Base-by-base conservation (phyloP, 2,888 invertebrate species). In the Stictocephala bisonia region DNA sequence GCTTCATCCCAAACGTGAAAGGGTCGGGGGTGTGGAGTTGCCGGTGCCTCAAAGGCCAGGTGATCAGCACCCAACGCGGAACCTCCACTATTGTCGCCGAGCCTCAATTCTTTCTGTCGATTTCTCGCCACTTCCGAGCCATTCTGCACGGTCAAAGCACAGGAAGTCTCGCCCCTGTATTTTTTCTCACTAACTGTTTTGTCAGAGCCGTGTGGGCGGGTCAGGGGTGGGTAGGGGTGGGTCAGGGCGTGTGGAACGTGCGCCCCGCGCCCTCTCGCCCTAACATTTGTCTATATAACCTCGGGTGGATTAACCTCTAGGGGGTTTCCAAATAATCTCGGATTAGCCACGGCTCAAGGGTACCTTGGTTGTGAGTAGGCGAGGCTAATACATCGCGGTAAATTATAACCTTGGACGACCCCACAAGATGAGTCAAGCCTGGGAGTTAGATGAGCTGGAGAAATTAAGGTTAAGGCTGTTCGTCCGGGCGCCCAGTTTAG, bases 91-190 rank as follows among this genome's bases (percentile, higher is more conserved):
- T 69, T 69, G 40, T 69, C 69, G 35, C 13, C 24, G 24, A 53
- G 40, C 31, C 1, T 31, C 51, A 40, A 53, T 68, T 51, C 68
- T 68, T 51, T 51, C 68, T n/a, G 29, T 51, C 48, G 58, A 71
- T 71, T 71, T 71, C 31, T 40, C 70, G 58, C 70, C 70, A 71
- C 70, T 71, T 71, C 70, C 70, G 56, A 48, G 50, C 27, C 50
- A 22, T 26, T 20, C 18, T 29, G 51, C 4, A 7, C n/a, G 41
- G 6, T 71, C 26, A 71, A 71, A 44, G 58, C 29, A 35, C 70
- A 58, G 70, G 70, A 71, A 71, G 48, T 48, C 58, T 71, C 70
- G 26, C 70, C 58, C 41, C 26, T 26, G 26, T 13, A 22, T 50
- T 22, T 48, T 67, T 50, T 50, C 22, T 6, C 22, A 24, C 15